Conservation (phyloP, 2,113 vertebrate species). For the Fulica atra region DNA sequence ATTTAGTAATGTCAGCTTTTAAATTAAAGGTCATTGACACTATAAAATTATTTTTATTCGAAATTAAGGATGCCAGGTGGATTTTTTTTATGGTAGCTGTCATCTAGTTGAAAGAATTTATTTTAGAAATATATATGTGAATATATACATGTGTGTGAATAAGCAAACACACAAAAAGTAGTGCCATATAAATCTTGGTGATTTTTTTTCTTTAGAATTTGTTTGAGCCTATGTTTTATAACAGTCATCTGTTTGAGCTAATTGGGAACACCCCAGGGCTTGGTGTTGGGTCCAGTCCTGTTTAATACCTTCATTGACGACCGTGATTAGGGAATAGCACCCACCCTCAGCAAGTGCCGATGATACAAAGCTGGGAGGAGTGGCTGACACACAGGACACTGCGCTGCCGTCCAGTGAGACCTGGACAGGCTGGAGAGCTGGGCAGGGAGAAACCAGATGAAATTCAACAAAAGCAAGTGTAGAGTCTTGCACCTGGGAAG, state of each 20-base stretch:
- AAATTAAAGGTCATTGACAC: not conserved
- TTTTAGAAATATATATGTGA: not conserved
- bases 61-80: not conserved
- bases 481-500: no score
- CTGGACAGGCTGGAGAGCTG: no score
- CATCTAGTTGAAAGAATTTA: not conserved
- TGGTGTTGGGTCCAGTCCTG: no score
- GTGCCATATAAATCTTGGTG: not conserved
- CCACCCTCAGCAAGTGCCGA: no score
- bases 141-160: fast-evolving
- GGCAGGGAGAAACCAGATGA: no score
- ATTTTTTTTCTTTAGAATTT: not conserved
- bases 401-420: no score
- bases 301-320: no score
- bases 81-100: not conserved
- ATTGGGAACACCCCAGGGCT: no score
- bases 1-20: not conserved
- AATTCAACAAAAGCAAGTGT: no score
- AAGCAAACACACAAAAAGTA: not conserved
- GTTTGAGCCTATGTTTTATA: not conserved
- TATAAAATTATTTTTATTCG: not conserved
- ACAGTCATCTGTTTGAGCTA: not conserved
- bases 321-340: no score
- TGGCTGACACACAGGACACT: no score
- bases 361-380: no score